These are phyloP conservation scores for Choloepus didactylus DNA, from an alignment of 2,797 vertebrate genomes.

Conservation along the genomic window DNA sequence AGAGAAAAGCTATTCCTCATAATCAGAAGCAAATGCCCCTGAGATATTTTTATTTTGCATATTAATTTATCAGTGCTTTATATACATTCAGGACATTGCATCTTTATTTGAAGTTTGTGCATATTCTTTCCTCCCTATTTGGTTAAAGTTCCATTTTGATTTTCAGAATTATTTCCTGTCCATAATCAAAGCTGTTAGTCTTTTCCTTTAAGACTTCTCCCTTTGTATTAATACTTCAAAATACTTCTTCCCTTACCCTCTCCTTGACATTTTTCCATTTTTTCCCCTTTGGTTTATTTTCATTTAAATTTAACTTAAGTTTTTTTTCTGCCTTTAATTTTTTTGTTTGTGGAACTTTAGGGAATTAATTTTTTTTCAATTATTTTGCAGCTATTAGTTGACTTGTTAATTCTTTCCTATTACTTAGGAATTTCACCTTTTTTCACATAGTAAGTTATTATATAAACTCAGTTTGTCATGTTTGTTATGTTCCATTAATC, in stretches of 20 bases:
- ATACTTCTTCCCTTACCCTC: not conserved
- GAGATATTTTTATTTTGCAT: not conserved
- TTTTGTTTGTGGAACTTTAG: not conserved
- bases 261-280: not conserved
- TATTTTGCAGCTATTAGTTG: not conserved
- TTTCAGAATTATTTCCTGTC: not conserved
- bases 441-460: not conserved
- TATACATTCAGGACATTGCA: not conserved
- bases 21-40: not conserved
- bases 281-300: not conserved
- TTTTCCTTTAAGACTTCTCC: not conserved
- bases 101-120: not conserved
- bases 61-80: not conserved
- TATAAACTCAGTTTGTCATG: not conserved
- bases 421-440: slow-evolving; percentile 12
- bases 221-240: not conserved
- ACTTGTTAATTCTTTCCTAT: slow-evolving; percentile 3
- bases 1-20: not conserved
- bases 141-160: not conserved
- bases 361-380: not conserved
- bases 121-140: not conserved
- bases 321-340: slow-evolving; percentile 8
- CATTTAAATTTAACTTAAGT: not conserved
- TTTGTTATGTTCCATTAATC: not conserved
- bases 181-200: not conserved